phyloP scores from a whole-genome alignment of 2,797 vertebrate species.

The Octomys mimax region DNA sequence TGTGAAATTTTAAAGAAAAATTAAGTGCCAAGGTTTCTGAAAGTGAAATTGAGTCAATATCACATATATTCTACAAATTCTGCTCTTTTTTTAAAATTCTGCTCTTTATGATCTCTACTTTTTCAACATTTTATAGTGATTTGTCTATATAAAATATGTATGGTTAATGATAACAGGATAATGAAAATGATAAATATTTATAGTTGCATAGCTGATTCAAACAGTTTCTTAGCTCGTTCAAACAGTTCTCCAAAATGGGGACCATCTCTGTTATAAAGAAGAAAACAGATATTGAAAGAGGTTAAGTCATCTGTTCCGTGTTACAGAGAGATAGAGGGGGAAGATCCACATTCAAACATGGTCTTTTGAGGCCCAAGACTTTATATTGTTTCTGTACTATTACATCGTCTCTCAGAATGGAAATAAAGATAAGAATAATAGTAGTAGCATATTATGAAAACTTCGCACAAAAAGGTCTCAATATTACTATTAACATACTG shows the following conservation, averaged over 20 bases:
- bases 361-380: background rate
- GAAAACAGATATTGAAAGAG: background rate
- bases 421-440: constrained; percentile 7
- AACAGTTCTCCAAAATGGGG: background rate
- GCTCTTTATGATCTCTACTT: background rate
- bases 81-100: background rate
- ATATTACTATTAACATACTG: background rate
- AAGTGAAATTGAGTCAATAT: background rate
- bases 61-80: background rate
- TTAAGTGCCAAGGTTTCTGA: background rate
- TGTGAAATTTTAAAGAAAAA: constrained; percentile 23
- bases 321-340: background rate
- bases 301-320: background rate
- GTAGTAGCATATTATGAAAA: background rate
- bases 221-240: background rate
- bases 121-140: background rate
- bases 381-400: background rate
- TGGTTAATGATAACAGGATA: background rate
- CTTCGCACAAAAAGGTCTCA: background rate
- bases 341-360: background rate
- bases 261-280: background rate
- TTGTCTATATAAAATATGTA: background rate
- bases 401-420: background rate
- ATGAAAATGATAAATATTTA: background rate
- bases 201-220: background rate